Base-by-base conservation (phyloP, 1,140 invertebrate genomes). In the Archegozetes longisetosus region DNA sequence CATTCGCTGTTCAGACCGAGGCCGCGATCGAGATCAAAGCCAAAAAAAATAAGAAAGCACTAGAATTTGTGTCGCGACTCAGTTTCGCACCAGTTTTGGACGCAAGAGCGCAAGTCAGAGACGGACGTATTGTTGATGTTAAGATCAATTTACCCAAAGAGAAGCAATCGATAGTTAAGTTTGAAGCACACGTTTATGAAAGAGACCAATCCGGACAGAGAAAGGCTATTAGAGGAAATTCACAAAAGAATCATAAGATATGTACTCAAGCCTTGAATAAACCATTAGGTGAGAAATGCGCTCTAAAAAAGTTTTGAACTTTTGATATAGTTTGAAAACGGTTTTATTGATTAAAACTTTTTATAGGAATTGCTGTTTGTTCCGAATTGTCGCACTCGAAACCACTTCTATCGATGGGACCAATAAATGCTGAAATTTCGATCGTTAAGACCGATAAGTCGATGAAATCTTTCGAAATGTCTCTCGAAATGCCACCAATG, bases 131-230 rank as follows among this genome's bases (percentile, higher is more conserved):
- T n/a, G 25, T 26, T 23, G 48, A 27, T 22, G n/a, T 62, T 14
- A 61, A 61, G 22, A 20, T 63, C 23, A 29, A 13, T 28, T 25
- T 61, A 12, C 60, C 60, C 9, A 32, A 61, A 29, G 12, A 62
- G 4, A 26, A 50, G 26, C 23, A 61, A 17, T 48, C 24, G 3
- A 3, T 61, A 25, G 24, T 28, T 27, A 28, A 46, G 17, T 49
- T n/a, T 14, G 58, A 61, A 57, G 49, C 60, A 9, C 12, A 22
- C 9, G 51, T 59, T n/a, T 57, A 20, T 22, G 25, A n/a, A 17
- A 28, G 55, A 61, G 14, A 60, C 14, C 58, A 40, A 12, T 12
- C 14, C 23, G 53, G 58, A 4, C 27, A 60, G 28, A 56, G 24
- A 22, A 23, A 29, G 20, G 20, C 6, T 3, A 22, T 29, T 6